Percentiles rank a stretch among this genome's conserved stretches.
Evolutionary conservation across 2,113 vertebrate species (phyloP).

Genomic region (Gambusia holbrooki): DNA sequence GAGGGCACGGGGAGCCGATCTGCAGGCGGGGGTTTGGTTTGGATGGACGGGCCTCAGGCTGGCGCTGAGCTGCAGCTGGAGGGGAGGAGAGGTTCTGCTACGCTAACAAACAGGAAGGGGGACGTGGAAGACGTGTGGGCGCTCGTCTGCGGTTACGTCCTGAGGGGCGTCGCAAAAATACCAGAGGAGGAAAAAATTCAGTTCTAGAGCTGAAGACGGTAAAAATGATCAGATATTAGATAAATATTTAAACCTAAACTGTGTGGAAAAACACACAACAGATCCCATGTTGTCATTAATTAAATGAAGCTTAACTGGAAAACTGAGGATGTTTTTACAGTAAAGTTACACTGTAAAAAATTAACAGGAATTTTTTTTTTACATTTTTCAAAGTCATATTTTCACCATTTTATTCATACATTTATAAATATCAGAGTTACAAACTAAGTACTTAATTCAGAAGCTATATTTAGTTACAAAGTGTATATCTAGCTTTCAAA

Average conservation of each 20-base stretch:
- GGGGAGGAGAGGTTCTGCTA: conserved; percentile 44
- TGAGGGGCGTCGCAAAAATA: conserved; percentile 31
- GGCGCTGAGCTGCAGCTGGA: conserved; percentile 29
- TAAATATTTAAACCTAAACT: not conserved
- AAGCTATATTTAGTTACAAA: no score
- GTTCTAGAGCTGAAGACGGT: not conserved
- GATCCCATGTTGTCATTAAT: no score
- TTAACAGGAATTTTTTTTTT: no score
- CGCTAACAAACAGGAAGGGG: conserved; percentile 54
- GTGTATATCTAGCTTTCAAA: no score
- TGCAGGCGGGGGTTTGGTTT: conserved; percentile 52
- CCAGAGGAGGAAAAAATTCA: conserved; percentile 1
- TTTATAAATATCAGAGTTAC: no score
- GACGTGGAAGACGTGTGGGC: conserved; percentile 69
- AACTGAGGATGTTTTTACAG: no score
- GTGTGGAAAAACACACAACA: no score
- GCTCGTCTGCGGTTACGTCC: conserved; percentile 38
- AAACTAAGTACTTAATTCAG: no score
- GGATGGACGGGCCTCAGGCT: not conserved
- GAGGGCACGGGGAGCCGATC: conserved; percentile 44
- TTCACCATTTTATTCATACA: no score
- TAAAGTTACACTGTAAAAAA: no score
- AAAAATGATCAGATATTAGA: not conserved
- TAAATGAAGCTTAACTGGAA: no score
- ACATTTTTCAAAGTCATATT: no score